Base-by-base conservation (phyloP, 1,140 invertebrate genomes). In the Lordiphosa stackelbergi region DNA sequence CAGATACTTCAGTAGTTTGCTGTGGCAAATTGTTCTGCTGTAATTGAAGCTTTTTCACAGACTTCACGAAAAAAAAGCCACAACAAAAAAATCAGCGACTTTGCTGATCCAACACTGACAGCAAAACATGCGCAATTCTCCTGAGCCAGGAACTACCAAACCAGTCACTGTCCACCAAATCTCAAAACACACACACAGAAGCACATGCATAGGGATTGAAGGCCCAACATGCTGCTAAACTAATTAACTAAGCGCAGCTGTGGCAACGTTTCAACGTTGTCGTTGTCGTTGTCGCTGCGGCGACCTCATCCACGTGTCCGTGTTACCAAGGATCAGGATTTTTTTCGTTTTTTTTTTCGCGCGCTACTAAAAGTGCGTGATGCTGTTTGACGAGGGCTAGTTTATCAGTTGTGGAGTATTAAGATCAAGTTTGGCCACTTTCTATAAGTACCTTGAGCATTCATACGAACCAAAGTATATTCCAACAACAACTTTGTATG, bases 201-300 rank as follows among this genome's bases (percentile, higher is more conserved):
- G 34, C 51, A 24, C 11, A 37, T 47, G 16, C 24, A 36, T 34
- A 11, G 35, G 34, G 31, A 49, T 49, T 52, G 28, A 13, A 35
- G 53, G 52, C 34, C 56, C 54, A 48, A 53, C 66, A 68, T 60
- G 62, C 73, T 83, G 69, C 77, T 83, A 81, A 81, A 81, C 77
- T 83, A 81, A 81, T 81, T 81, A 81, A 81, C 77, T 81, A 81
- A 81, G 75, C 75, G 60, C 77, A 69, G 52, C 63, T 72, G 59
- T 48, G 66, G 61, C 65, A n/a, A 57, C 65, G 49, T 66, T 65
- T 66, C 53, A 43, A 19, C 48, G 52, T 40, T 10, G 11, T 51
- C 66, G 52, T 40, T 10, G 11, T 51, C 66, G 66, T 75, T 57
- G 61, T 53, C 53, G 19, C 34, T 46, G 37, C 28, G 28, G 28